Conservation (phyloP, 2,888 invertebrate genomes). For the Trachelus stipa region DNA sequence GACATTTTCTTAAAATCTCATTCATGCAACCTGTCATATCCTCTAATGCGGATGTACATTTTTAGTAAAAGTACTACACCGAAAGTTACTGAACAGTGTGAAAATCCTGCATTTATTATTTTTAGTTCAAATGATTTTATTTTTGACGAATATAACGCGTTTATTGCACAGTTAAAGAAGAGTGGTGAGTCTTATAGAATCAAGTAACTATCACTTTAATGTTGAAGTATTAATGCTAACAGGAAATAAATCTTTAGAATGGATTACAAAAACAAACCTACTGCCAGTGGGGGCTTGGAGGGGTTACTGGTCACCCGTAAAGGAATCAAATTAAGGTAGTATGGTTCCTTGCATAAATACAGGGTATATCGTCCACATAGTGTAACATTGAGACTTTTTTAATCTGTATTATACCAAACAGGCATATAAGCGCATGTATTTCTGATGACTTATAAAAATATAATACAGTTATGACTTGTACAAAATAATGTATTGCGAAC, state of each 20-base stretch:
- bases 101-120: conserved; percentile 23
- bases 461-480: conserved; percentile 48
- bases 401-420: conserved; percentile 12
- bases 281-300: conserved; percentile 74
- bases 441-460: conserved; percentile 56
- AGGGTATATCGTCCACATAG: neutral
- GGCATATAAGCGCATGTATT: conserved; percentile 44
- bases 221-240: neutral
- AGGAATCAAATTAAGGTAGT: neutral
- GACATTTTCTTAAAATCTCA: conserved; percentile 26
- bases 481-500: conserved; percentile 36
- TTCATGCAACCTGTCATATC: conserved; percentile 46
- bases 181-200: conserved; percentile 40
- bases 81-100: neutral
- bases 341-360: neutral
- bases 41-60: conserved; percentile 36
- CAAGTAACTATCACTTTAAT: neutral
- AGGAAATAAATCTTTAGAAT: conserved; percentile 66
- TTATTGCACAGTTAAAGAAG: conserved; percentile 42
- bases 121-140: conserved; percentile 44
- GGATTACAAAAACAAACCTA: conserved; percentile 72
- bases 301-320: conserved; percentile 22
- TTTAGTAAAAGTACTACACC: neutral
- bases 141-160: conserved; percentile 49
- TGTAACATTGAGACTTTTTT: neutral